These are phyloP conservation scores for Haliclystus octoradiatus DNA, from an alignment of 30 jellyfish, hydroid and myxozoan species.

Conservation along the genomic window DNA sequence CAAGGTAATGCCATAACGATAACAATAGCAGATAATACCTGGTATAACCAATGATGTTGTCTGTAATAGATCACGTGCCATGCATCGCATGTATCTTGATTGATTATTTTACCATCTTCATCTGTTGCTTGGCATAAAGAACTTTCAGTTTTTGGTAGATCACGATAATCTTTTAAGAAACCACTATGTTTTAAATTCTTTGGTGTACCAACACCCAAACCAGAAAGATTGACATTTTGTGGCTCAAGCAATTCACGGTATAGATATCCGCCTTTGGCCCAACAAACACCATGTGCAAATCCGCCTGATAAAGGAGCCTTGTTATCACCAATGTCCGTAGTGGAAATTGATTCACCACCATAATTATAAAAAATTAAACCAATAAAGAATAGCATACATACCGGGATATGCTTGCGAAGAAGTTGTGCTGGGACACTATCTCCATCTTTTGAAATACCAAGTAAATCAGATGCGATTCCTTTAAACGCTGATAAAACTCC, in stretches of 20 bases:
- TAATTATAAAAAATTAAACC: neutral
- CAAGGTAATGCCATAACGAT: neutral
- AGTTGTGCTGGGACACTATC: neutral
- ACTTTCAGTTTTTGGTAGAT: neutral
- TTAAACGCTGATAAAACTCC: no score
- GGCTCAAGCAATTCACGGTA: neutral
- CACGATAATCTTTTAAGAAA: neutral
- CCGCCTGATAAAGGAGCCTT: neutral
- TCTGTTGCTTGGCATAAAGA: neutral
- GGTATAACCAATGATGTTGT: neutral
- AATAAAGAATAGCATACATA: neutral
- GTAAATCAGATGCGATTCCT: no score
- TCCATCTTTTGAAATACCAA: no score
- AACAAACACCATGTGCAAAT: neutral
- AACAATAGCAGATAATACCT: neutral
- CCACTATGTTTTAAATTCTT: neutral
- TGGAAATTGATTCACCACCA: neutral
- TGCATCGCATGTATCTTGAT: neutral
- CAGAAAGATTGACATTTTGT: neutral
- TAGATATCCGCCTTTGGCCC: neutral
- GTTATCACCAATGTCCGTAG: neutral
- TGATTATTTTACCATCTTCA: neutral
- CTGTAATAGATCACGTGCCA: neutral
- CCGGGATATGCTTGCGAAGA: neutral
- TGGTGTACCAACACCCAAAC: neutral